Conservation (phyloP, 1,140 invertebrate genomes). For the Drosophila repleta region DNA sequence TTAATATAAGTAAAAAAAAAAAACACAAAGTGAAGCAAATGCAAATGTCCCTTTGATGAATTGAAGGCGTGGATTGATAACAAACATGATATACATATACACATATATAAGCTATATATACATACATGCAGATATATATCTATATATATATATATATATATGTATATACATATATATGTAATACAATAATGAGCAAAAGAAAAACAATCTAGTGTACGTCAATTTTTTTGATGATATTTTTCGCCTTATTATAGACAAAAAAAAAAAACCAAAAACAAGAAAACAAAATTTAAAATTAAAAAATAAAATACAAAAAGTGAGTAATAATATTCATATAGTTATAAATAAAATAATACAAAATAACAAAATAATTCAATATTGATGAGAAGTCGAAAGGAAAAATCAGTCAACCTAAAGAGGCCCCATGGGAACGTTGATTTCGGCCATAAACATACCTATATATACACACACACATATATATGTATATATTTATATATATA, state of each 20-base stretch:
- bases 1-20: constrained; percentile 9
- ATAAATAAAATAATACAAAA: constrained; percentile 1
- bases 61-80: constrained; percentile 13
- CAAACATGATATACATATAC: constrained; percentile 27
- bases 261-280: constrained; percentile 23
- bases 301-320: neutral
- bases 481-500: no score
- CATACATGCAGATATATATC: constrained; percentile 22
- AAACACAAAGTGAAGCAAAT: constrained; percentile 3
- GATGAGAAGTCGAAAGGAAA: constrained; percentile 11
- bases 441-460: no score
- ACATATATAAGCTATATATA: constrained; percentile 25
- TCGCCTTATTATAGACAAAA: constrained; percentile 79
- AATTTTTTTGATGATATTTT: constrained; percentile 83
- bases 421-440: no score
- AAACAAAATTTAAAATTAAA: constrained; percentile 22
- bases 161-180: constrained; percentile 32
- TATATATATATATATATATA: constrained; percentile 23
- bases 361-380: constrained; percentile 7
- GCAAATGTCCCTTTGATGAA: constrained; percentile 15
- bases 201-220: constrained; percentile 80
- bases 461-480: no score
- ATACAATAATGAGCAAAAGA: constrained; percentile 53
- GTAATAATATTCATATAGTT: constrained; percentile 27
- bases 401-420: neutral